phyloP scores from a whole-genome alignment of 2,888 invertebrate species.

The Lepidocyrtoides sp. region DNA sequence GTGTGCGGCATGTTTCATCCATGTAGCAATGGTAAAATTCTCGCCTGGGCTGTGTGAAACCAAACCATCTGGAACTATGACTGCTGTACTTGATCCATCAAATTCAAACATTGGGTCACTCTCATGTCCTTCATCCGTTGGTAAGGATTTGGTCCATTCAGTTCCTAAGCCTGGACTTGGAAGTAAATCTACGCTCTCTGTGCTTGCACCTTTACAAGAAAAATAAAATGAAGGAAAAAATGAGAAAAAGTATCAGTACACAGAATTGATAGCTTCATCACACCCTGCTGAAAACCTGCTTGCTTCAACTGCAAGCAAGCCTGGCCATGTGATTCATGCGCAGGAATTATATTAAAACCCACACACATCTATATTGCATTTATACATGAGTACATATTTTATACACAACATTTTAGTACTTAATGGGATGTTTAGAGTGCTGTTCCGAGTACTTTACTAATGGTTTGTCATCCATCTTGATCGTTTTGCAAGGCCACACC shows the following conservation, averaged over 20 bases:
- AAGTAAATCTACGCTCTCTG: conserved; percentile 94
- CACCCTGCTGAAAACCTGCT: neutral
- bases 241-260: conserved; percentile 14
- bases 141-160: conserved; percentile 94
- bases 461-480: conserved; percentile 74
- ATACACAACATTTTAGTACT: neutral
- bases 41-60: conserved; percentile 92
- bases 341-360: neutral
- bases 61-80: conserved; percentile 92
- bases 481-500: conserved; percentile 65
- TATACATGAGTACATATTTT: neutral
- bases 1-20: conserved; percentile 97
- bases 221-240: conserved; percentile 41
- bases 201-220: conserved; percentile 90
- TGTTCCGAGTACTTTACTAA: conserved; percentile 29
- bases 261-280: conserved; percentile 20
- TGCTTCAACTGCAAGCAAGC: conserved; percentile 9
- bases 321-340: neutral
- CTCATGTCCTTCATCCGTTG: conserved; percentile 93
- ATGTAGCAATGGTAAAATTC: conserved; percentile 96
- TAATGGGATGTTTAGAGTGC: conserved; percentile 47
- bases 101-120: conserved; percentile 98
- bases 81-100: conserved; percentile 96
- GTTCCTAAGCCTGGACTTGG: conserved; percentile 92
- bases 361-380: neutral